Evolutionary conservation across 1,140 invertebrate genomes (phyloP).

Genomic region (Neuroterus valhalla): DNA sequence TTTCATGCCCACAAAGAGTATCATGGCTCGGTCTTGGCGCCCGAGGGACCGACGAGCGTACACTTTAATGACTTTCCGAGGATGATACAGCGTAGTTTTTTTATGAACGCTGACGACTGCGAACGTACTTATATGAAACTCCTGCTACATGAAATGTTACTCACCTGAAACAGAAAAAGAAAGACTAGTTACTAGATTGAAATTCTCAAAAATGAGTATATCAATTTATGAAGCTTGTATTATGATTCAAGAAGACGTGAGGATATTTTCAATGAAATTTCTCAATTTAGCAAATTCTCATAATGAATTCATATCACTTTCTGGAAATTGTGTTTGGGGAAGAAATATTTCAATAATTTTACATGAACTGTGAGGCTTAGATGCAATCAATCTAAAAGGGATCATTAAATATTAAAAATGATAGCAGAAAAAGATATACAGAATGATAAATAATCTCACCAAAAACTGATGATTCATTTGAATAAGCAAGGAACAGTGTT

Average conservation of each 20-base stretch:
- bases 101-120: not conserved
- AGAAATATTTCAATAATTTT: too few relatives aligned
- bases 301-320: too few relatives aligned
- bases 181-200: constrained; percentile 37
- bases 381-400: too few relatives aligned
- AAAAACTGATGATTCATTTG: too few relatives aligned
- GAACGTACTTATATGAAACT: constrained; percentile 35
- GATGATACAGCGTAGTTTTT: constrained; percentile 16
- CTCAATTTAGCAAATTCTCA: too few relatives aligned
- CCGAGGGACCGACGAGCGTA: constrained; percentile 13
- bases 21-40: not conserved
- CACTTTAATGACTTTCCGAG: constrained; percentile 16
- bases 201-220: constrained; percentile 5
- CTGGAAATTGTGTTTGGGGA: too few relatives aligned
- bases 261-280: constrained; percentile 38
- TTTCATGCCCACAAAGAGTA: constrained; percentile 4
- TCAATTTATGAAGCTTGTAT: not conserved
- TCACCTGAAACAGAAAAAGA: constrained; percentile 66
- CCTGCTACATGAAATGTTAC: constrained; percentile 53
- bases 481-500: too few relatives aligned
- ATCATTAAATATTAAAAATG: too few relatives aligned
- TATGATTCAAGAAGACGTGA: too few relatives aligned
- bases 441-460: too few relatives aligned
- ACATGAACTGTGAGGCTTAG: too few relatives aligned
- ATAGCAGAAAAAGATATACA: too few relatives aligned